A percentile compares a stretch with the other conserved stretches of the same genome.
phyloP scores from a whole-genome alignment of 92 coral and sea anemone species.

The Virgularia gustaviana region DNA sequence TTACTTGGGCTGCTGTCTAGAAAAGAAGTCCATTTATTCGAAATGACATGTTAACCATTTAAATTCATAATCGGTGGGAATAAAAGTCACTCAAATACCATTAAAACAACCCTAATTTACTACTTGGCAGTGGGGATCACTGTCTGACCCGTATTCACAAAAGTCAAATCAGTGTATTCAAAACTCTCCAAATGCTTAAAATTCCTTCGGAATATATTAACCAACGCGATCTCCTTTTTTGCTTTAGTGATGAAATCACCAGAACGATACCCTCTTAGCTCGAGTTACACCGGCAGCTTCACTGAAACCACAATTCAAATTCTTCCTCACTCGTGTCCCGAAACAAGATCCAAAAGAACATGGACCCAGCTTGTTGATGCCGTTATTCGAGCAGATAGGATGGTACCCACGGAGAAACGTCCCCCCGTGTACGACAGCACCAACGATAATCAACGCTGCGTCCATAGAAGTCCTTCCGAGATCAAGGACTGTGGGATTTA shows the following conservation, averaged over 20 bases:
- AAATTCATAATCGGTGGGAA: no score
- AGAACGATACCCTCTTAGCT: conserved; percentile 17
- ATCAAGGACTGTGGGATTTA: background rate
- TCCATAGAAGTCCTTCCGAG: background rate
- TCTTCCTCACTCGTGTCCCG: background rate
- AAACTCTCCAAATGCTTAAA: no score
- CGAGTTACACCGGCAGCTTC: background rate
- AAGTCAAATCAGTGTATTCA: no score
- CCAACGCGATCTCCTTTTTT: no score
- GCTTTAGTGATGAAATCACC: conserved; percentile 28
- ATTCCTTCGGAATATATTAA: no score
- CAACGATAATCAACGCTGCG: background rate
- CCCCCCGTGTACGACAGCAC: background rate
- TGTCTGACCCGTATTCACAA: no score
- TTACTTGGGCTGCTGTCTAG: no score
- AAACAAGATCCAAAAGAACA: conserved; percentile 18
- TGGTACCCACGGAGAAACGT: conserved; percentile 21
- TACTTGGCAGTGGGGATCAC: no score
- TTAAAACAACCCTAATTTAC: no score
- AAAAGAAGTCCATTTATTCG: no score
- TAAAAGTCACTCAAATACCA: no score
- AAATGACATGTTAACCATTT: no score
- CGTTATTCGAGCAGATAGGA: conserved; percentile 3
- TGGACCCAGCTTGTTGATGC: conserved; percentile 24
- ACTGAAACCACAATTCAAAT: conserved; percentile 9